Evolutionary conservation across 2,888 invertebrate species (phyloP), one percentile per base, ranked within the genome.

Genomic region (Plagodis pulveraria): DNA sequence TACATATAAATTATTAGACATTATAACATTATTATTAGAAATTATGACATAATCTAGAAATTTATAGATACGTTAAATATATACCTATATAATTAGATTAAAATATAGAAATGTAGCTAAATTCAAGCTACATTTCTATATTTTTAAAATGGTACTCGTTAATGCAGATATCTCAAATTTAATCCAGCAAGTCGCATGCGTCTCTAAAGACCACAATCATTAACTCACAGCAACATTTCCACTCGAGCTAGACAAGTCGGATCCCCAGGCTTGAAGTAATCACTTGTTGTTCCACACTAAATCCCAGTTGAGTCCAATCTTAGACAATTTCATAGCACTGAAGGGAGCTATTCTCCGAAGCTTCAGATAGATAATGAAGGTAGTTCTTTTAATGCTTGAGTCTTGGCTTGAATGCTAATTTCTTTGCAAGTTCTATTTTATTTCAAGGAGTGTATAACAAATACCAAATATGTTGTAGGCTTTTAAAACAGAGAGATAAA

Each of bases 241-340:
- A 53, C 63, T 60, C 41, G 58, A 50, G 63, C 65, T 63, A 66
- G 66, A 67, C 64, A 60, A 61, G 48, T 34, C 62, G 51, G 61
- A 66, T 63, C 63, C 57, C 59, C 53, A 43, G 58, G 69, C 67
- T 62, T 67, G 56, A 63, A 63, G 67, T 67, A 67, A 70, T 70
- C 66, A 70, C 67, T 70, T 66, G 67, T 65, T 69, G 63, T 70
- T 62, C 58, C 64, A 48, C 44, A 44, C 62, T 65, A 70, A 66
- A 66, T 65, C 66, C 67, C 60, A 55, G 50, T 62, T 56, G 60
- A 63, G 64, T 63, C 59, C 66, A 62, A 67, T 70, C 66, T 66
- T 63, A 66, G 66, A 65, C 65, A 61, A 67, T 65, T 63, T 66
- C 67, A 65, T 65, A 59, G 63, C 60, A 45, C 65, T 62, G 62